phyloP scores from a whole-genome alignment of 2,113 vertebrate genomes.

The Chlorodrepanis virens region DNA sequence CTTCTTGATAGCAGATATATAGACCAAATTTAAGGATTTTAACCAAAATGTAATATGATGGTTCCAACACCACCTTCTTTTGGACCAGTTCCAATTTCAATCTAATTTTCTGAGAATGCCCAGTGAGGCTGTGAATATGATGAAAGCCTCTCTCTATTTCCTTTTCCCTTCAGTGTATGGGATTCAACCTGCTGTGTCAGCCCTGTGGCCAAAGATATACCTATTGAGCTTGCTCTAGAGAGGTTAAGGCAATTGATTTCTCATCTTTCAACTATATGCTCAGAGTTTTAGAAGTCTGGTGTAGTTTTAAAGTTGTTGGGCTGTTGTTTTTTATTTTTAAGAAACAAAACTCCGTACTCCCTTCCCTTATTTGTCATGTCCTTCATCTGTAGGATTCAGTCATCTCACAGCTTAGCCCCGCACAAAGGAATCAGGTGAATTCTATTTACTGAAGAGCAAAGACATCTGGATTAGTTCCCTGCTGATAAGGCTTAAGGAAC shows the following conservation, averaged over 20 bases:
- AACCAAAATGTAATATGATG: not conserved
- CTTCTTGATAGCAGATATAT: not conserved
- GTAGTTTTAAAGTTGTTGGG: not conserved
- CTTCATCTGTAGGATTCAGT: not conserved
- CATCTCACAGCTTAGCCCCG: not conserved
- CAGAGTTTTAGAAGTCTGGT: not conserved
- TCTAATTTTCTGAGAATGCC: not conserved
- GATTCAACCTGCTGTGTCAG: not conserved
- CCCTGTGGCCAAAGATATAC: not conserved
- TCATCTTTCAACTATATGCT: not conserved
- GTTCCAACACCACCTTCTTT: not conserved
- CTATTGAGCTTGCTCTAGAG: not conserved
- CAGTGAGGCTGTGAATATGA: not conserved
- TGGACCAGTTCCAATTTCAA: not conserved
- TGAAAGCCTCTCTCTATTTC: not conserved
- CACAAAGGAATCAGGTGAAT: not conserved
- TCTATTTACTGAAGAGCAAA: not conserved
- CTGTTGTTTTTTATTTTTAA: fast-evolving
- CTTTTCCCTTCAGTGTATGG: not conserved
- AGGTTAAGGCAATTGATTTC: not conserved
- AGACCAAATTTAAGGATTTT: not conserved
- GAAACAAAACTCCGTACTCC: not conserved
- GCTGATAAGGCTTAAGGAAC: not conserved
- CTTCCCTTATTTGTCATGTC: not conserved
- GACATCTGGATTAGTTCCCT: not conserved